Evolutionary conservation across 2,888 invertebrate genomes (phyloP).

Genomic region (Thalpophila matura): DNA sequence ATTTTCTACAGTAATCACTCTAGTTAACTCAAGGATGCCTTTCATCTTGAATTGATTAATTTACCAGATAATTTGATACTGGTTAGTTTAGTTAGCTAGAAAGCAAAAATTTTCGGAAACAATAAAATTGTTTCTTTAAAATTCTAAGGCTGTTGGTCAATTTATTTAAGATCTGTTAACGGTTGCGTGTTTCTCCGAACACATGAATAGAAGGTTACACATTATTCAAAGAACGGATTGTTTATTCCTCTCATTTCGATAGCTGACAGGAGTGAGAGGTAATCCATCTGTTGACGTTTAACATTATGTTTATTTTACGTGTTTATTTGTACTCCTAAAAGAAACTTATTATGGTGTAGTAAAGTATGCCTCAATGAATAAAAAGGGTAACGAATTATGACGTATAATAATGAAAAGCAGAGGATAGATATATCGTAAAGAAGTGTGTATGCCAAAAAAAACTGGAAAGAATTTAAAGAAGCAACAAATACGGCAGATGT

Average conservation of each 20-base stretch:
- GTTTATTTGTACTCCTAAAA: conserved; percentile 29
- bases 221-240: conserved; percentile 47
- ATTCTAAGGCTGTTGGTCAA: conserved; percentile 1
- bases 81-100: background rate
- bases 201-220: conserved; percentile 7
- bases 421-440: too few species aligned
- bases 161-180: conserved; percentile 15
- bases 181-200: conserved; percentile 18
- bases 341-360: conserved; percentile 13
- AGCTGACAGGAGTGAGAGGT: conserved; percentile 32
- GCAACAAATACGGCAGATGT: too few species aligned
- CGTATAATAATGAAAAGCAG: background rate
- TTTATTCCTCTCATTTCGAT: conserved; percentile 46
- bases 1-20: too few species aligned
- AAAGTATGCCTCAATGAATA: conserved; percentile 1
- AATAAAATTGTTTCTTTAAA: conserved; percentile 14
- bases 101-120: conserved; percentile 2
- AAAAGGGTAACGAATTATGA: background rate
- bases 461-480: too few species aligned
- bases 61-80: conserved; percentile 6
- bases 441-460: background rate
- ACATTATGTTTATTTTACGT: conserved; percentile 39
- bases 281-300: conserved; percentile 49
- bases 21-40: background rate
- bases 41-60: conserved; percentile 14